These are phyloP conservation scores for Drosophila burlai DNA, from an alignment of 1,140 invertebrate genomes.

Conservation along the genomic window DNA sequence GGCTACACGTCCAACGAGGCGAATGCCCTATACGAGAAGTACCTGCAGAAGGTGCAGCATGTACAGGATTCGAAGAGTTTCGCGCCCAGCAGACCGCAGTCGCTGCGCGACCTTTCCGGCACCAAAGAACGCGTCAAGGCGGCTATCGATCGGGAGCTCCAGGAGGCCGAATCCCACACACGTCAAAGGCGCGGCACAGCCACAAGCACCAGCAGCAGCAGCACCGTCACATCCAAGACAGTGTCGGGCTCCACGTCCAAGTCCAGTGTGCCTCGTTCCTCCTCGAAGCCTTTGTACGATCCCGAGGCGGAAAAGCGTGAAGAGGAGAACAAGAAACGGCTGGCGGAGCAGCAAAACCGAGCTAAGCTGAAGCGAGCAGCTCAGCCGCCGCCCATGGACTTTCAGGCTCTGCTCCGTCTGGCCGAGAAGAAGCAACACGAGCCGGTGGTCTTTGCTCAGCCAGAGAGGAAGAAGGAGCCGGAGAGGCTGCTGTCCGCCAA, in stretches of 20 bases:
- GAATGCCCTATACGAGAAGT: constrained; percentile 91
- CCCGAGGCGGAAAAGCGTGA: constrained; percentile 85
- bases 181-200: constrained; percentile 24
- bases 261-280: constrained; percentile 36
- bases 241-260: neutral
- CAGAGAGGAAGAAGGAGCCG: constrained; percentile 88
- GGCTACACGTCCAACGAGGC: constrained; percentile 94
- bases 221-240: constrained; percentile 1
- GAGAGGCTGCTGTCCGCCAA: constrained; percentile 92
- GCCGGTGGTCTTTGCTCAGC: constrained; percentile 87
- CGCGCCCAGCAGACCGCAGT: constrained; percentile 73
- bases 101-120: constrained; percentile 86
- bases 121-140: constrained; percentile 91
- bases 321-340: constrained; percentile 86
- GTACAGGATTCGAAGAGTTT: constrained; percentile 78
- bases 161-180: constrained; percentile 89
- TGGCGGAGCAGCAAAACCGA: constrained; percentile 86
- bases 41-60: constrained; percentile 90
- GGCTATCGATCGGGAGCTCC: constrained; percentile 90
- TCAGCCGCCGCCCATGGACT: constrained; percentile 90
- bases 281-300: constrained; percentile 66
- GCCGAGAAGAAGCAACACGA: constrained; percentile 94
- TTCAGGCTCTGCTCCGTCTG: constrained; percentile 90
- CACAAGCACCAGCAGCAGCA: neutral
- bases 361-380: constrained; percentile 85